Evolutionary conservation across 2,888 invertebrate species (phyloP), one percentile per base, ranked within the genome.

Genomic region (Tinea semifulvella): DNA sequence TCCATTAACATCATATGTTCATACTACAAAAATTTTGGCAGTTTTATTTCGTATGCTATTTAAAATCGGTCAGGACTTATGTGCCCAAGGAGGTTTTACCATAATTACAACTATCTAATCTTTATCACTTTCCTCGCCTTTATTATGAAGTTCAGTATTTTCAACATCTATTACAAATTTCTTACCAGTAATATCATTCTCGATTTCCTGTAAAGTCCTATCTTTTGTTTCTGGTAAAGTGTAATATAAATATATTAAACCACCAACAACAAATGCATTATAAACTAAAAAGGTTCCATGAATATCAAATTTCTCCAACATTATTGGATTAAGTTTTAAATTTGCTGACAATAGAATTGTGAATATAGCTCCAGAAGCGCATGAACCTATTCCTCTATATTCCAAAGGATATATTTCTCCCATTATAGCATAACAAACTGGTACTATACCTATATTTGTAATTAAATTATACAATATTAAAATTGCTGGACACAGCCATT

Each of bases 351-450:
- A 35, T 8, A 48, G 45, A 1, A 63, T 2, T 0, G 66, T 65
- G 10, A 68, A 28, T 1, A 60, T 47, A 0, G 59, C 45, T 0
- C 72, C 70, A 0, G 59, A 51, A 0, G 60, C 48, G 0, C 59
- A 49, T 7, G 62, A 55, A 0, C 70, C 72, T 1, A 57, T 57
- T 5, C 62, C 64, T 52, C 65, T 62, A 44, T 72, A 67, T 1
- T 55, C 60, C 28, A 74, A 55, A 0, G 74, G 74, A 27, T 65
- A 66, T 3, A 74, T 46, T 50, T 75, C 75, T 0, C 75, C 75
- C 18, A 69, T 47, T 10, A 74, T 54, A 2, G 64, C 62, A 11
- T 69, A 47, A 1, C 74, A 65, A 44, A 74, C 68, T 1, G 68
- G 61, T 2, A 36, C 36, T 17, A 36, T 36, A 3, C 36, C 36